phyloP scores from a whole-genome alignment of 2,113 vertebrate genomes.

The Nesoenas mayeri region DNA sequence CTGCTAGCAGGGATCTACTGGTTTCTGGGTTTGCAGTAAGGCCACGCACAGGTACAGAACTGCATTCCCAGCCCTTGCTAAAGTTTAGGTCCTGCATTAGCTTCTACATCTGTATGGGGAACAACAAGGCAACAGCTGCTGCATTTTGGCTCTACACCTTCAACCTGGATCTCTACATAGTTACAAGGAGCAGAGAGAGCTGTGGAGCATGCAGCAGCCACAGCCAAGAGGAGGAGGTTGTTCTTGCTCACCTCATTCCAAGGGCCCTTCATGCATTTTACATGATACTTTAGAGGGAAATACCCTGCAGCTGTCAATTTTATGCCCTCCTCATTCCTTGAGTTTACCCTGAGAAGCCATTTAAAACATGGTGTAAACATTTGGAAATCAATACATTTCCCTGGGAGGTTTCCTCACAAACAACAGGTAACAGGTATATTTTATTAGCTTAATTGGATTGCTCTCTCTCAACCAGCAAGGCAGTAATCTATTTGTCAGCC shows the following conservation, averaged over 20 bases:
- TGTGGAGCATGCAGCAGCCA: neutral
- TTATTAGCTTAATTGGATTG: neutral
- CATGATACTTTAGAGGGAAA: neutral
- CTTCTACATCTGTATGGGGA: neutral
- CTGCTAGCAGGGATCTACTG: neutral
- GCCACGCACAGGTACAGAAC: fast-evolving
- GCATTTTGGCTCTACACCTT: neutral
- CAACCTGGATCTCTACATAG: neutral
- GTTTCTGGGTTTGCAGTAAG: neutral
- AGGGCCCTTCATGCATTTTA: neutral
- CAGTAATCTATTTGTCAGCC: neutral
- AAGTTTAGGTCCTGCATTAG: neutral
- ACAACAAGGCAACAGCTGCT: neutral
- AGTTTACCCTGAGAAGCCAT: neutral
- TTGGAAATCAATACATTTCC: neutral
- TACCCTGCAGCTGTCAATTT: neutral
- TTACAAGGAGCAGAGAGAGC: neutral
- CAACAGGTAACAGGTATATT: neutral
- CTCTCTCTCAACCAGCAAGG: neutral
- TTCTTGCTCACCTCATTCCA: neutral
- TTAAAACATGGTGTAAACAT: neutral
- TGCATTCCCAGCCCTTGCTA: neutral
- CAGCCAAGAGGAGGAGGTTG: neutral
- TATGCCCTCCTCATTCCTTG: neutral
- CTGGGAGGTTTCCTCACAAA: neutral